Percentiles rank a stretch among this genome's conserved stretches.
Evolutionary conservation across 2,797 vertebrate species (phyloP).

Genomic region (Podarcis lilfordi): DNA sequence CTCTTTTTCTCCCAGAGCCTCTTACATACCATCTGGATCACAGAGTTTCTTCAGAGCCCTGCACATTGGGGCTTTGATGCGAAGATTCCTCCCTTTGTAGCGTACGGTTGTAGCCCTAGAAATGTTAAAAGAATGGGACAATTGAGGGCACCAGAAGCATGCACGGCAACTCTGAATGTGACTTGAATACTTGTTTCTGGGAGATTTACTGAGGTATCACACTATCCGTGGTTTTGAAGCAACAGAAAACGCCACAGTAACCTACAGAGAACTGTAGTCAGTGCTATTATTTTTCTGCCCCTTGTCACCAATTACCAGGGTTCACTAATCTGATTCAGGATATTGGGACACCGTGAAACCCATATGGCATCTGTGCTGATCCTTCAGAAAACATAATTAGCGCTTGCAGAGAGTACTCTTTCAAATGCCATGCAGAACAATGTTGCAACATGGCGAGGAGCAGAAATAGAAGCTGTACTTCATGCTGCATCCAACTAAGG

Average conservation of each 20-base stretch:
- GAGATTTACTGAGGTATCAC: neutral
- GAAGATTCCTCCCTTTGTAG: constrained; percentile 95
- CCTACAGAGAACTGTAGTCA: neutral
- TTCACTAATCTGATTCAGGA: neutral
- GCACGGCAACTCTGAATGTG: neutral
- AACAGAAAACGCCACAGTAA: neutral
- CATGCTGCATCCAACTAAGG: neutral
- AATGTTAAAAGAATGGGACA: constrained; percentile 28
- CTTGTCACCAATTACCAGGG: neutral
- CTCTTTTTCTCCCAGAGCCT: neutral
- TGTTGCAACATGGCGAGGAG: neutral
- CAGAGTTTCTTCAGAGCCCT: constrained; percentile 97
- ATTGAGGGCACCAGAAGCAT: neutral
- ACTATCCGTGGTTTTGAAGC: neutral
- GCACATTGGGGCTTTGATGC: constrained; percentile 99
- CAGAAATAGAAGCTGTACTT: neutral
- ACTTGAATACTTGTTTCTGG: neutral
- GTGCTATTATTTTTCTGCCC: neutral
- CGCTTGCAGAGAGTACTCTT: neutral
- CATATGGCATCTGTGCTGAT: neutral
- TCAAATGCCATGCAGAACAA: neutral
- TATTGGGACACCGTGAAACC: neutral
- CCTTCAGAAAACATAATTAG: neutral
- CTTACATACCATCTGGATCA: constrained; percentile 92
- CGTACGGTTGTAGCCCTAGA: constrained; percentile 94